Conservation (phyloP, 1,140 invertebrate species). For the Eurosta solidaginis region DNA sequence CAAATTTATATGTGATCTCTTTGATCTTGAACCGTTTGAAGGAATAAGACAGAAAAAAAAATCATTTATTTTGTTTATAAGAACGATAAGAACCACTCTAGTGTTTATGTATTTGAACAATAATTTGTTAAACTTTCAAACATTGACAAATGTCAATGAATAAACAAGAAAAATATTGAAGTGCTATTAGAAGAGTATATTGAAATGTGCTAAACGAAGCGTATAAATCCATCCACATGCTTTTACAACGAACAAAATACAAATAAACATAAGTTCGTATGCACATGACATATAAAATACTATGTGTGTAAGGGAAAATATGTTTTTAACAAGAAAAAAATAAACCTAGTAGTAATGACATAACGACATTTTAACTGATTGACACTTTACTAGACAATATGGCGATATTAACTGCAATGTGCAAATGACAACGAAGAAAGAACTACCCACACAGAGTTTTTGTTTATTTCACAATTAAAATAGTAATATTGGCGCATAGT, state of each 20-base stretch:
- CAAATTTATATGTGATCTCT: no score
- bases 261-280: slow-evolving; percentile 1
- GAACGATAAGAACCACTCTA: no score
- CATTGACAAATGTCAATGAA: slow-evolving; percentile 17
- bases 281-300: no score
- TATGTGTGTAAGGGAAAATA: background rate
- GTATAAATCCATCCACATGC: background rate
- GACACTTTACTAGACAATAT: slow-evolving; percentile 12
- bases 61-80: no score
- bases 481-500: no score
- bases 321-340: background rate
- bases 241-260: background rate
- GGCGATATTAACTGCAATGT: background rate
- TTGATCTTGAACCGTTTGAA: no score
- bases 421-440: background rate
- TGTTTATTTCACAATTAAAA: no score
- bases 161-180: background rate
- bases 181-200: no score
- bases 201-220: background rate
- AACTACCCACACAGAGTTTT: no score
- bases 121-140: no score
- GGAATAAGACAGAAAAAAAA: no score
- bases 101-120: no score
- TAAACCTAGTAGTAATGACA: background rate
- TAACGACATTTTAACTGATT: slow-evolving; percentile 21